These are phyloP conservation scores for Ochropacha duplaris DNA, from an alignment of 2,888 invertebrate species.

Conservation along the genomic window DNA sequence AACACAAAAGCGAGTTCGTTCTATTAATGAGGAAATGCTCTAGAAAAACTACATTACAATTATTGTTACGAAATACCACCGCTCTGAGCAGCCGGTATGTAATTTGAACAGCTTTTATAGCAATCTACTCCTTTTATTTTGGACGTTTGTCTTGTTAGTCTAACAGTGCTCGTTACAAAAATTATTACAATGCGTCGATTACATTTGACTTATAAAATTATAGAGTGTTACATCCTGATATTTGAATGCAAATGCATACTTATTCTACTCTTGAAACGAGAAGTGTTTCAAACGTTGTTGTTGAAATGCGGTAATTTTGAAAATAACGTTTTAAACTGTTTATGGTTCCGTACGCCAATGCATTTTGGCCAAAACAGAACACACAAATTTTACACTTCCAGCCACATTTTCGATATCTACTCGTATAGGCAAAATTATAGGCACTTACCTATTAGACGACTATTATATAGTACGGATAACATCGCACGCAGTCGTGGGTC, in stretches of 20 bases:
- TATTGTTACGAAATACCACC: slow-evolving; percentile 64
- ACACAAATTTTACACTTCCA: no score
- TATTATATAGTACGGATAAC: not conserved
- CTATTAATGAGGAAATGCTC: slow-evolving; percentile 79
- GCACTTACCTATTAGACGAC: no score
- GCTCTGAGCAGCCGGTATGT: slow-evolving; percentile 36
- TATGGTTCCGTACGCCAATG: no score
- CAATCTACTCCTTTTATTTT: slow-evolving; percentile 28
- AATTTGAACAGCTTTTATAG: slow-evolving; percentile 49
- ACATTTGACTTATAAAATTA: not conserved
- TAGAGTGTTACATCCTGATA: not conserved
- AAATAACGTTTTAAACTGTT: no score
- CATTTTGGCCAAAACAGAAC: no score
- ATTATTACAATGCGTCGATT: not conserved
- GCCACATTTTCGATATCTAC: no score
- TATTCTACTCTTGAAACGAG: not conserved
- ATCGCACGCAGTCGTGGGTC: slow-evolving; percentile 5
- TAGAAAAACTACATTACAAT: slow-evolving; percentile 66
- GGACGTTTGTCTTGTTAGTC: not conserved
- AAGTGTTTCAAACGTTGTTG: not conserved
- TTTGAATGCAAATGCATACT: not conserved
- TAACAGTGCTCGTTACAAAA: not conserved
- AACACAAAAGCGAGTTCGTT: slow-evolving; percentile 54
- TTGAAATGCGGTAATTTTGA: not conserved
- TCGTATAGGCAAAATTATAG: no score